phyloP scores from a whole-genome alignment of 2,797 vertebrate species.

The Neosilurus mollespiculum region DNA sequence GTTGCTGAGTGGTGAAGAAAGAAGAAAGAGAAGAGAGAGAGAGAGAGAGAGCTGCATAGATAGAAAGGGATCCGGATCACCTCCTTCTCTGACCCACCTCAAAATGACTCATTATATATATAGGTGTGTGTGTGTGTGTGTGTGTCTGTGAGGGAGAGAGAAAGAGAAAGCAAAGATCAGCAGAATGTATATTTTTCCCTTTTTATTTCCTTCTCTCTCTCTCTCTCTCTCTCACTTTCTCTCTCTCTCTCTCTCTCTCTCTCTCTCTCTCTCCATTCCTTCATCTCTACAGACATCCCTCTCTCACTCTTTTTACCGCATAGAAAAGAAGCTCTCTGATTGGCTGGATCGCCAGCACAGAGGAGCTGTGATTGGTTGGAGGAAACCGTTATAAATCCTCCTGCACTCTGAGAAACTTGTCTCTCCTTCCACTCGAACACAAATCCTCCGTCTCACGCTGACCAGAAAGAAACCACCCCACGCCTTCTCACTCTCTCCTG shows the following conservation, averaged over 20 bases:
- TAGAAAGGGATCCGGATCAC: neutral
- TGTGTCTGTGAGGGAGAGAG: neutral
- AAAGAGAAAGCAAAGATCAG: neutral
- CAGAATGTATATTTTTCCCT: neutral
- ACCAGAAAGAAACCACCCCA: neutral
- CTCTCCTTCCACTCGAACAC: neutral
- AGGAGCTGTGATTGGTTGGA: constrained; percentile 41
- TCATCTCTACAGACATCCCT: neutral
- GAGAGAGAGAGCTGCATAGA: too few relatives aligned
- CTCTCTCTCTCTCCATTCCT: constrained; percentile 10
- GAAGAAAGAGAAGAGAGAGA: neutral
- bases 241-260: neutral
- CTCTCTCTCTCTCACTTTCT: neutral
- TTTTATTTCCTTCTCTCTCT: neutral
- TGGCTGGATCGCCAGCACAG: constrained; percentile 42
- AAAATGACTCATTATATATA: neutral
- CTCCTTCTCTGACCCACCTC: neutral
- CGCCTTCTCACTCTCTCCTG: neutral
- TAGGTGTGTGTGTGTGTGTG: neutral
- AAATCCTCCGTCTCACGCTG: neutral
- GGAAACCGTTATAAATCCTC: constrained; percentile 17
- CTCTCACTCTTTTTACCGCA: constrained; percentile 26
- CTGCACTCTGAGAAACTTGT: neutral
- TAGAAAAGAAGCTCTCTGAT: constrained; percentile 29
- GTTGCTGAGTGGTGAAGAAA: neutral